Base-by-base conservation (phyloP, 2,888 invertebrate genomes). In the Tuta absoluta region DNA sequence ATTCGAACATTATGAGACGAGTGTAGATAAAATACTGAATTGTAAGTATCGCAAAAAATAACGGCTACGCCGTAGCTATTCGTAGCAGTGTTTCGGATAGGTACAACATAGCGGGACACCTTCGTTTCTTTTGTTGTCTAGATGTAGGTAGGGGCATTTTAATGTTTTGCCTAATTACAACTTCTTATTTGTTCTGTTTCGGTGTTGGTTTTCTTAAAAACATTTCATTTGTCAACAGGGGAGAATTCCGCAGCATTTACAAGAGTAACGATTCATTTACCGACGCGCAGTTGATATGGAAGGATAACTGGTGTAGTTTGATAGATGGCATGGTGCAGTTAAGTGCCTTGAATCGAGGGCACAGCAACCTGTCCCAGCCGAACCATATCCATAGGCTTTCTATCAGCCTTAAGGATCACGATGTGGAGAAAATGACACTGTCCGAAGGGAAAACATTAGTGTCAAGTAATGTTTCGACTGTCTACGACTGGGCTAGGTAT, bases 281-380 rank as follows among this genome's bases (percentile, higher is more conserved):
- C 0, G 71, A 77, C 41, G 92, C 89, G 23, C 67, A 80, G 53
- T 69, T 93, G 2, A 74, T 81, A 48, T 97, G 96, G 96, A 89
- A 92, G 21, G 93, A 93, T 62, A 95, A 96, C 78, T 98, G 97
- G 97, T 93, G 95, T 0, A 93, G 95, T 2, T 94, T 96, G 71
- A 90, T 98, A 73, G 97, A 98, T 81, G 95, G 95, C 0, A 93
- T 98, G 92, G 82, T 98, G 12, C 98, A 98, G 85, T 93, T 96
- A 65, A 92, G 93, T 62, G 91, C 95, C 12, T 76, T 96, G n/a
- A 92, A 93, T 37, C 87, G 93, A 57, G 87, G 93, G 14, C 88
- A 93, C 1, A 92, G 94, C 60, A 90, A 93, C 0, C 86, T 95
- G 0, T 89, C 93, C 56, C 87, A 95, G 19, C 95, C 96, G 0